Evolutionary conservation across 1,140 invertebrate genomes (phyloP).

Genomic region (Phenacoccus solenopsis): DNA sequence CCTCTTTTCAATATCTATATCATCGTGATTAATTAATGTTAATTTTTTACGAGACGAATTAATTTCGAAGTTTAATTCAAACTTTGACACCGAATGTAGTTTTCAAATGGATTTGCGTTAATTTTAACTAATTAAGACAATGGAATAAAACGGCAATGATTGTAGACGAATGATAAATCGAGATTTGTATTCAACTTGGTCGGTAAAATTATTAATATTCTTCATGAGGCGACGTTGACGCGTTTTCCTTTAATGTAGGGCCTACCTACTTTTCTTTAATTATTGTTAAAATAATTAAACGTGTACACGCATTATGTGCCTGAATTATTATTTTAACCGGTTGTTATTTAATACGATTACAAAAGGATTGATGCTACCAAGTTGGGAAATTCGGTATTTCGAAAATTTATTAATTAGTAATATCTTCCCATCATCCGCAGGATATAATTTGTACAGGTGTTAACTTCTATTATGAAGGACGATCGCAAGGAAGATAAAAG

Average conservation of each 20-base stretch:
- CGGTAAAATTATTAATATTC: neutral
- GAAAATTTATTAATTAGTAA: neutral
- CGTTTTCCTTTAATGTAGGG: neutral
- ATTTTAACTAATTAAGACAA: too few relatives aligned
- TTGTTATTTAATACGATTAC: neutral
- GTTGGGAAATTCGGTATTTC: neutral
- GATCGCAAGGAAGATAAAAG: neutral
- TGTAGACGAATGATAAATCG: too few relatives aligned
- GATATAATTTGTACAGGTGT: neutral
- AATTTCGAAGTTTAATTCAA: neutral
- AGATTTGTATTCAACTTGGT: neutral
- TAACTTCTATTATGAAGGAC: neutral
- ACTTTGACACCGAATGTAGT: too few relatives aligned
- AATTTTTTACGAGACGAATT: neutral
- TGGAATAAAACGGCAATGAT: too few relatives aligned
- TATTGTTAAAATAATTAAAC: neutral
- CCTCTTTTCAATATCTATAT: neutral
- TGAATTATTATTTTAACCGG: neutral
- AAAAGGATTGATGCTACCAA: neutral
- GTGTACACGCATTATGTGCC: neutral
- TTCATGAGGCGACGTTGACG: neutral
- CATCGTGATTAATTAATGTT: neutral
- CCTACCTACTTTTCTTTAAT: neutral
- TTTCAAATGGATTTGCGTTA: too few relatives aligned
- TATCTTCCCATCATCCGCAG: conserved; percentile 1